These are phyloP conservation scores for Isoperla grammatica DNA, from an alignment of 2,888 invertebrate genomes.

Conservation along the genomic window DNA sequence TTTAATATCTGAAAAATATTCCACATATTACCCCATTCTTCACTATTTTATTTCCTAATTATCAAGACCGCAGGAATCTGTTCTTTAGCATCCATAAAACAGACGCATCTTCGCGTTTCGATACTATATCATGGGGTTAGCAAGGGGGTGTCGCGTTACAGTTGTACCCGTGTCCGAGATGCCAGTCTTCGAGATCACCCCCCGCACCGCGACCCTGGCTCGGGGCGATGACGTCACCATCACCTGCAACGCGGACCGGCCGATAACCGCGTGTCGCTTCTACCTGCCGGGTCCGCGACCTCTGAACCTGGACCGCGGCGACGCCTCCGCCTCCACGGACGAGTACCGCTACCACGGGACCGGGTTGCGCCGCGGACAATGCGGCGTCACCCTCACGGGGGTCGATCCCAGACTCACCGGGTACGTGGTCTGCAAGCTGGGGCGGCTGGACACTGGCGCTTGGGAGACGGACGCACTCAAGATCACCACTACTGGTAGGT, in stretches of 20 bases:
- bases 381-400: not conserved
- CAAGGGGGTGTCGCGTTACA: too few species aligned
- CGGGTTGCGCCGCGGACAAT: not conserved
- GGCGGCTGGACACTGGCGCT: not conserved
- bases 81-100: too few species aligned
- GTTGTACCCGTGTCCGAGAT: too few species aligned
- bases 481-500: not conserved
- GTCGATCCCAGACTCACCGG: not conserved
- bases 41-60: too few species aligned
- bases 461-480: not conserved
- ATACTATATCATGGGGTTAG: too few species aligned
- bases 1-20: too few species aligned
- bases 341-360: not conserved
- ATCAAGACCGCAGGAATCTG: too few species aligned
- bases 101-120: too few species aligned
- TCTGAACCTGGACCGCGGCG: slow-evolving; percentile 5
- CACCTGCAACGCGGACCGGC: not conserved
- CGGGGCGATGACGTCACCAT: not conserved
- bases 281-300: not conserved
- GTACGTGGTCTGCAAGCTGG: not conserved
- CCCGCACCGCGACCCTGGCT: not conserved
- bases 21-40: too few species aligned
- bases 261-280: not conserved
- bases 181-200: not conserved
- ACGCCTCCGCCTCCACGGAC: not conserved